Evolutionary conservation across 2,797 vertebrate species (phyloP).

Genomic region (Avahi laniger): DNA sequence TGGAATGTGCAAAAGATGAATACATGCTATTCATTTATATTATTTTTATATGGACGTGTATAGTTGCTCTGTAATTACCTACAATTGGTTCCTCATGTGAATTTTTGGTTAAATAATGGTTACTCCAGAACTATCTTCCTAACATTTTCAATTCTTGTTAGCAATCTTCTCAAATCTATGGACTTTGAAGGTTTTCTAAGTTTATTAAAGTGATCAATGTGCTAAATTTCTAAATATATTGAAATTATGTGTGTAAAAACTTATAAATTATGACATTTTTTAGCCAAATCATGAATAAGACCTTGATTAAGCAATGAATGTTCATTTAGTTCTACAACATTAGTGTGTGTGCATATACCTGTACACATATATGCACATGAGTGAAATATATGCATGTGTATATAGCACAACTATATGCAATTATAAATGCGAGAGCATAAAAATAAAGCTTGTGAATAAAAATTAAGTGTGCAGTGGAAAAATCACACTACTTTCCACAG

Average conservation of each 20-base stretch:
- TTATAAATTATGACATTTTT: not conserved
- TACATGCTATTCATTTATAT: not conserved
- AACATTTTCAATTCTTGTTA: not conserved
- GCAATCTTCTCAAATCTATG: not conserved
- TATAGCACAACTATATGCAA: not conserved
- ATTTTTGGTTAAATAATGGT: constrained; percentile 26
- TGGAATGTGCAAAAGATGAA: not conserved
- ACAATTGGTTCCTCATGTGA: not conserved
- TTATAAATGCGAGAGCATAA: not conserved
- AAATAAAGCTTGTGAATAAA: not conserved
- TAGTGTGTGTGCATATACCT: not conserved
- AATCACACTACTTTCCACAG: not conserved
- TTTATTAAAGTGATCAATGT: not conserved
- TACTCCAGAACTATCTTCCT: not conserved
- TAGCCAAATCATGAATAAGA: not conserved
- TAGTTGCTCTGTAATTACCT: not conserved
- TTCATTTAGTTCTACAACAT: not conserved
- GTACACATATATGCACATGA: not conserved
- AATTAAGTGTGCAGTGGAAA: not conserved
- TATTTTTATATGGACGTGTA: not conserved
- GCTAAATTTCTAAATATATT: not conserved
- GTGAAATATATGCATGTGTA: not conserved
- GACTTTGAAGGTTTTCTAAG: not conserved
- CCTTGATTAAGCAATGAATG: not conserved
- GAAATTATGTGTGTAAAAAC: not conserved